Evolutionary conservation across 2,113 vertebrate species (phyloP).

Genomic region (Hemiscyllium ocellatum): DNA sequence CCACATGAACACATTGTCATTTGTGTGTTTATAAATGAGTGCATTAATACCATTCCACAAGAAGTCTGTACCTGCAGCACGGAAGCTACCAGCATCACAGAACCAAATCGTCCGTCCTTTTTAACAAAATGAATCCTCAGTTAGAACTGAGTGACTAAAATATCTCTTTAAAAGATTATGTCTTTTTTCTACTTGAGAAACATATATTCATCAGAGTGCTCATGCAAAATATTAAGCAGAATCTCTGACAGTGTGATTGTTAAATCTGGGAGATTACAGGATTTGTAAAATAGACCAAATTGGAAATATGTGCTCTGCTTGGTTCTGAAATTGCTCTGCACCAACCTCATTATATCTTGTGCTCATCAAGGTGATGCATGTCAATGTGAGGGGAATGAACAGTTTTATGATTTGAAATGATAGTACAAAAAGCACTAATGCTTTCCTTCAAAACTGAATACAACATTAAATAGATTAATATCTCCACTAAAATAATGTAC

Average conservation of each 20-base stretch:
- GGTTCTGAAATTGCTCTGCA: background rate
- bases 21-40: background rate
- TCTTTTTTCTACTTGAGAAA: background rate
- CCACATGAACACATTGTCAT: background rate
- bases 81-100: background rate
- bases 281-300: background rate
- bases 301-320: background rate
- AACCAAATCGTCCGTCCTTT: background rate
- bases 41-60: background rate
- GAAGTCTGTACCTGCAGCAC: background rate
- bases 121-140: background rate
- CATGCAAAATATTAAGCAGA: background rate
- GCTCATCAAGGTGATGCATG: background rate
- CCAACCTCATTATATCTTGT: background rate
- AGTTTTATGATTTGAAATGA: constrained; percentile 29
- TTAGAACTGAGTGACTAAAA: background rate
- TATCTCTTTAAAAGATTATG: background rate
- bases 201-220: background rate
- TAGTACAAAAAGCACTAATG: background rate
- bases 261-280: background rate
- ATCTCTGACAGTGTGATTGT: background rate
- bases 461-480: constrained; percentile 15
- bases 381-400: background rate
- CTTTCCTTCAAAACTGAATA: background rate
- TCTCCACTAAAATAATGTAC: background rate